Evolutionary conservation across 1,140 invertebrate genomes (phyloP).

Genomic region (Ditylenchus dipsaci): DNA sequence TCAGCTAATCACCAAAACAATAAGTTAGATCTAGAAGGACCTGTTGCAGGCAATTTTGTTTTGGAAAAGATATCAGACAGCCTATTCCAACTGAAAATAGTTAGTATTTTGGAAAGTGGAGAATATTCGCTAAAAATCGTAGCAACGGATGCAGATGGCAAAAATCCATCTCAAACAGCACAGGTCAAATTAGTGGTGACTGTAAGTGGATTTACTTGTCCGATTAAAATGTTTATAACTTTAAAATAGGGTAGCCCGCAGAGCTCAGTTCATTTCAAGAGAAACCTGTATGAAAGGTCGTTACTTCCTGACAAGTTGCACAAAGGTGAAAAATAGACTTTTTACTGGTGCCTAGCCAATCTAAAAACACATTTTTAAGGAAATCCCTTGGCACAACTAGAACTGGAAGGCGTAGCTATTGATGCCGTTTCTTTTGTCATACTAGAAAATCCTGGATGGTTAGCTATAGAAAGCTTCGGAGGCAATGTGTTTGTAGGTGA

Average conservation of each 20-base stretch:
- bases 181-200: background rate
- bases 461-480: constrained; percentile 32
- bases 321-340: too few species aligned
- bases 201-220: too few species aligned
- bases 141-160: background rate
- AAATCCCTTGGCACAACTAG: constrained; percentile 2
- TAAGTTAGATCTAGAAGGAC: background rate
- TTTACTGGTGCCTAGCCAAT: too few species aligned
- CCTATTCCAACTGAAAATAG: background rate
- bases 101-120: background rate
- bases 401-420: background rate
- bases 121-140: background rate
- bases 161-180: background rate
- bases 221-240: too few species aligned
- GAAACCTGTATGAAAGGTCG: too few species aligned
- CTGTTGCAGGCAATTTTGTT: background rate
- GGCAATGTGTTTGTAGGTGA: constrained; percentile 40
- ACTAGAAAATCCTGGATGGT: constrained; percentile 37
- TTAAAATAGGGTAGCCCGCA: background rate
- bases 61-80: background rate
- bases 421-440: constrained; percentile 27
- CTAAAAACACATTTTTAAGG: background rate
- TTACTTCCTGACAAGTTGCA: too few species aligned
- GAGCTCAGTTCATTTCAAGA: too few species aligned
- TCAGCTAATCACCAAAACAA: background rate